Evolutionary conservation across 2,113 vertebrate species (phyloP).

Genomic region (Chauna torquata): DNA sequence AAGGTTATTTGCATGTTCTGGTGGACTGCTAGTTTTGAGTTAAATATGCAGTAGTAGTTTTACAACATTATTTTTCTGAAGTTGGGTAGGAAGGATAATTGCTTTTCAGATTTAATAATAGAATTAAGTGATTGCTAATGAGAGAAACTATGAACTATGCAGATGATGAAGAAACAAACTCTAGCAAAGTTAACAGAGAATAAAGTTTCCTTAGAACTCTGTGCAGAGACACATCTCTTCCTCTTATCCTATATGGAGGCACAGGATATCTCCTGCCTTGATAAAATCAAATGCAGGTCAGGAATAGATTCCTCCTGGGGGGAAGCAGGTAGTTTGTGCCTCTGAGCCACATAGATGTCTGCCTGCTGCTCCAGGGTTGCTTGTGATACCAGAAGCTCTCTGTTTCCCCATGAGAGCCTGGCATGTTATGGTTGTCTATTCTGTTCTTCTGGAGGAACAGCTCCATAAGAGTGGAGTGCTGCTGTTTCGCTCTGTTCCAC

Average conservation of each 20-base stretch:
- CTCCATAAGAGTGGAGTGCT: background rate
- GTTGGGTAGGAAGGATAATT: background rate
- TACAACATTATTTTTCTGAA: background rate
- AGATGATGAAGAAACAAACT: background rate
- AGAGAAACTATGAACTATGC: background rate
- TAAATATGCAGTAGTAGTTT: background rate
- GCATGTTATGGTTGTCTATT: fast-evolving
- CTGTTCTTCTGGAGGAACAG: background rate
- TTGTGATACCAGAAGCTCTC: background rate
- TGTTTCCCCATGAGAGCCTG: background rate
- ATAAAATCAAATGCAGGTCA: background rate
- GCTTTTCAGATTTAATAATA: background rate
- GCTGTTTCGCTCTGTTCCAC: background rate
- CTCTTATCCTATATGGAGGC: background rate
- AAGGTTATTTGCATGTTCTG: background rate
- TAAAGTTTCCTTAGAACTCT: background rate
- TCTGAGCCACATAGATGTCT: background rate
- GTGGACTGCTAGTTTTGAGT: background rate
- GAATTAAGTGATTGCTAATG: background rate
- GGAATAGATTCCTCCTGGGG: background rate
- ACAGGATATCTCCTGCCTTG: background rate
- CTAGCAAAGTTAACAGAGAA: background rate
- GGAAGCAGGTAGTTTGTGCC: background rate
- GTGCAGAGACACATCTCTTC: background rate
- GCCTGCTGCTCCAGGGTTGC: background rate